These are phyloP conservation scores for Centropus bengalensis DNA, from an alignment of 2,113 vertebrate genomes.

Conservation along the genomic window DNA sequence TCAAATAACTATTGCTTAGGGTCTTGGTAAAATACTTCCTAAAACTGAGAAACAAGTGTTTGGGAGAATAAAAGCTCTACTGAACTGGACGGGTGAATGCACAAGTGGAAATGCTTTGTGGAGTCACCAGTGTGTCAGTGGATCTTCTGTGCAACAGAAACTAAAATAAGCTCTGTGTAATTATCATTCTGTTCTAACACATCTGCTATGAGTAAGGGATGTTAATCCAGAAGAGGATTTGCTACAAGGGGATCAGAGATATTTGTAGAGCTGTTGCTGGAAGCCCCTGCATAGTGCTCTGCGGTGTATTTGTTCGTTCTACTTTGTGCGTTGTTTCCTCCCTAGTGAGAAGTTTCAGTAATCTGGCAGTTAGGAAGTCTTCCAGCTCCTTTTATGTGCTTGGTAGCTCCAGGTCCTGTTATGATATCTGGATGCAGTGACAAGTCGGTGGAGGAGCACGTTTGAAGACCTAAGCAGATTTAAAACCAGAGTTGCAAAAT, in stretches of 20 bases:
- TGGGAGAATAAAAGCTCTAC: not conserved
- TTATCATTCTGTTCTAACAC: not conserved
- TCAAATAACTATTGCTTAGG: not conserved
- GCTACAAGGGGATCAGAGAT: not conserved
- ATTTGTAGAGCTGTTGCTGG: not conserved
- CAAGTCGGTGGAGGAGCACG: not conserved
- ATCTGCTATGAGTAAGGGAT: not conserved
- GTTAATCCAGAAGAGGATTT: not conserved
- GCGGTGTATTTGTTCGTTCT: not conserved
- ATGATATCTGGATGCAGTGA: not conserved
- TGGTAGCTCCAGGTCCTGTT: not conserved
- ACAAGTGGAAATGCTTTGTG: rapidly evolving
- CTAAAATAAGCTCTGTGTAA: not conserved
- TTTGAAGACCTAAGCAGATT: not conserved
- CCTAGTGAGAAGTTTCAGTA: not conserved
- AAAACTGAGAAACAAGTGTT: not conserved
- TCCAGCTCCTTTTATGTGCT: not conserved
- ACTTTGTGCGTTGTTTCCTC: not conserved
- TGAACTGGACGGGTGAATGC: not conserved
- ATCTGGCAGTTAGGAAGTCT: not conserved
- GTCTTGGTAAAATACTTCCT: not conserved
- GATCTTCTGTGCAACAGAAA: not conserved
- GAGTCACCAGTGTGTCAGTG: not conserved
- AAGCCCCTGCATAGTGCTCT: not conserved
- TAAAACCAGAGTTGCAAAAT: not conserved